A percentile compares a stretch with the other conserved stretches of the same genome.
These are phyloP conservation scores for Macquaria australasica DNA, from an alignment of 2,113 vertebrate species.

Conservation along the genomic window DNA sequence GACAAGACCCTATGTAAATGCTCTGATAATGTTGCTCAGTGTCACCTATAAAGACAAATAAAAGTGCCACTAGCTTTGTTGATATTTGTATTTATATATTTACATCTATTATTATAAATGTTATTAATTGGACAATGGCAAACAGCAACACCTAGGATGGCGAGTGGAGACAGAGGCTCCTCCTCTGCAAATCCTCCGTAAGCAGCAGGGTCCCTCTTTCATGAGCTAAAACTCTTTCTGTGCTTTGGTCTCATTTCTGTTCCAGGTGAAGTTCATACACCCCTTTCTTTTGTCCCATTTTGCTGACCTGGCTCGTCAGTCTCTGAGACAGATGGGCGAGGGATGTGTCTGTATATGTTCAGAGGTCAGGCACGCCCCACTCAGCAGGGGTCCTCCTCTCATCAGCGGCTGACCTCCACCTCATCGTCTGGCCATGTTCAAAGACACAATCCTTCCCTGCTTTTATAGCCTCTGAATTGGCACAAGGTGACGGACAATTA, in stretches of 20 bases:
- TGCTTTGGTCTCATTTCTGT: slow-evolving; percentile 39
- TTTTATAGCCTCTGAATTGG: slow-evolving; percentile 39
- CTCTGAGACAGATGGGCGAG: slow-evolving; percentile 75
- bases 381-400: slow-evolving; percentile 77
- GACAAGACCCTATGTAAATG: not conserved
- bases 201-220: slow-evolving; percentile 16
- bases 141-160: not conserved
- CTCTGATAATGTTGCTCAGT: not conserved
- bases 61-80: not conserved
- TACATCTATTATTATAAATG: not conserved
- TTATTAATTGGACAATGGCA: not conserved
- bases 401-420: slow-evolving; percentile 79
- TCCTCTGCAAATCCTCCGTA: not conserved
- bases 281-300: slow-evolving; percentile 53
- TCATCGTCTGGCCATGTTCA: slow-evolving; percentile 76
- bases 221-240: slow-evolving; percentile 4
- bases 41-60: too few relatives aligned
- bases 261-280: slow-evolving; percentile 60
- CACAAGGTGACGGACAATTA: not conserved
- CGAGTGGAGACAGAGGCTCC: not conserved
- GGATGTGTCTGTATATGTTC: slow-evolving; percentile 63
- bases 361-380: slow-evolving; percentile 76
- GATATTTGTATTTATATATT: not conserved
- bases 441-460: slow-evolving; percentile 59
- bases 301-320: slow-evolving; percentile 46